Conservation (phyloP, 2,797 vertebrate species). For the Myioborus miniatus region DNA sequence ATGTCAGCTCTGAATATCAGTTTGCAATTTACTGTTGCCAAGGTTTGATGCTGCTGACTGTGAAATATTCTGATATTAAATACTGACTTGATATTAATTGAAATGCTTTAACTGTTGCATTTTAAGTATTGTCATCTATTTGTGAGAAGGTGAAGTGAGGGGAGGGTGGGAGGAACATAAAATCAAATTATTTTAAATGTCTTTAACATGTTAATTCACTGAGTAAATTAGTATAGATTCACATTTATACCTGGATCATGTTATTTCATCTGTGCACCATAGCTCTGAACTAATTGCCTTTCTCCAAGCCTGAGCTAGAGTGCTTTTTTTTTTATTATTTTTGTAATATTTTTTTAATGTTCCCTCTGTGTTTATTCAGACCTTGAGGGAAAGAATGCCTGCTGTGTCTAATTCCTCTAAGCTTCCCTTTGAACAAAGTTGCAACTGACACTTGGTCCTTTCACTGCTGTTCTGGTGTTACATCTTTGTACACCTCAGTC, state of each 20-base stretch:
- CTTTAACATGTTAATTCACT: not conserved
- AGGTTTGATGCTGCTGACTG: not conserved
- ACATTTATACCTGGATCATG: not conserved
- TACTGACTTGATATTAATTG: not conserved
- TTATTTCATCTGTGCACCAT: not conserved
- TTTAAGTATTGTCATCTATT: not conserved
- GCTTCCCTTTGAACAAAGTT: slow-evolving; percentile 45
- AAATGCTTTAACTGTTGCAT: not conserved
- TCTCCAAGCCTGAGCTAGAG: not conserved
- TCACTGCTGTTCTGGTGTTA: not conserved
- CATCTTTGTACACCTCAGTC: slow-evolving; percentile 11
- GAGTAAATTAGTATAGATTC: not conserved
- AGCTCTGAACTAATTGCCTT: not conserved
- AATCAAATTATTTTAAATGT: slow-evolving; percentile 7
- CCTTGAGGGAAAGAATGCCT: slow-evolving; percentile 30
- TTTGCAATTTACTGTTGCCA: not conserved
- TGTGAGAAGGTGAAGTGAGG: not conserved
- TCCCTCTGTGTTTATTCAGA: not conserved
- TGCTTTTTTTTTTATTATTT: not conserved
- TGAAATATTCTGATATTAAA: slow-evolving; percentile 5
- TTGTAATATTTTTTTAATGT: not conserved
- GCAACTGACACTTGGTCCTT: slow-evolving; percentile 20
- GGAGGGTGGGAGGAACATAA: not conserved
- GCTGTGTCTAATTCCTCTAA: slow-evolving; percentile 42
- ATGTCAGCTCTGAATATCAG: not conserved